Percentiles rank a stretch among this genome's conserved stretches.
Evolutionary conservation across 2,113 vertebrate species (phyloP).

Genomic region (Zonotrichia leucophrys): DNA sequence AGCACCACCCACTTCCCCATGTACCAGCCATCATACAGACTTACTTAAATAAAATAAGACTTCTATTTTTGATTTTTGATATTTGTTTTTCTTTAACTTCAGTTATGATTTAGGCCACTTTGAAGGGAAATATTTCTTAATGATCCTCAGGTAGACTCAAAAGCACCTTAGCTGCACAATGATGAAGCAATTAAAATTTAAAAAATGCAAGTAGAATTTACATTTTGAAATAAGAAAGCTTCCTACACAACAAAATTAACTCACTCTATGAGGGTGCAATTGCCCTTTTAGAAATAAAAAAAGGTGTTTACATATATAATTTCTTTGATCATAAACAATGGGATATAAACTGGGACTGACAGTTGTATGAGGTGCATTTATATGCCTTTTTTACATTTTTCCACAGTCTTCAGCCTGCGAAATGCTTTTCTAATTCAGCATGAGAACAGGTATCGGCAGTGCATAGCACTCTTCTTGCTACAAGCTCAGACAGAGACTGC

Average conservation of each 20-base stretch:
- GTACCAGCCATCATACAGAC: fast-evolving
- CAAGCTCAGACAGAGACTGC: slow-evolving; percentile 82
- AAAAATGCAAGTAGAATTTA: background rate
- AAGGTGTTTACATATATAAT: background rate
- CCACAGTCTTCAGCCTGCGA: slow-evolving; percentile 80
- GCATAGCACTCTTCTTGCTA: slow-evolving; percentile 84
- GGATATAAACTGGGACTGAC: background rate
- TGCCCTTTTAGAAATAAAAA: background rate
- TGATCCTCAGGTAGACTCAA: background rate
- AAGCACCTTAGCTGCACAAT: background rate
- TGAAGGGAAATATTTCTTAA: background rate
- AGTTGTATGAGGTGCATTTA: background rate
- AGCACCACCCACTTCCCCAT: background rate
- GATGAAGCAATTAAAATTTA: background rate
- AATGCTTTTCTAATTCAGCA: slow-evolving; percentile 90
- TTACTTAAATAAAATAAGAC: background rate
- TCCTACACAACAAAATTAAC: background rate
- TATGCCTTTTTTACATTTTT: background rate
- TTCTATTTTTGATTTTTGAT: background rate
- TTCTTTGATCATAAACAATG: background rate
- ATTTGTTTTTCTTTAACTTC: background rate
- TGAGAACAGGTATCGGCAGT: slow-evolving; percentile 87
- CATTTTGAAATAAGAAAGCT: background rate
- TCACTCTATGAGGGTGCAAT: background rate
- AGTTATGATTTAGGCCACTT: background rate